Conservation (phyloP, 2,113 vertebrate species). For the Heloderma charlesbogerti region DNA sequence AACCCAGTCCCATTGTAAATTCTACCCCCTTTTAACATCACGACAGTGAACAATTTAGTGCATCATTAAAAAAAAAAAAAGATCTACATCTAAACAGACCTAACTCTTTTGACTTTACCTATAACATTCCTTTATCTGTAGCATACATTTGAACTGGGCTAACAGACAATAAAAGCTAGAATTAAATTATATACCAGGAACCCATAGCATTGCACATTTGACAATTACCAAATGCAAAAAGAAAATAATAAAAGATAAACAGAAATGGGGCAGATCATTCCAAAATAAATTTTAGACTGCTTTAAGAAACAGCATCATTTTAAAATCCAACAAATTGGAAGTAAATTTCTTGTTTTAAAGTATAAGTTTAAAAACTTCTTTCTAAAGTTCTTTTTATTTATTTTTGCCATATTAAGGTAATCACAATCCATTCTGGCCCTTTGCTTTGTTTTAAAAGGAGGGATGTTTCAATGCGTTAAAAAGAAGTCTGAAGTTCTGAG, state of each 20-base stretch:
- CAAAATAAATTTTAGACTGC: conserved; percentile 87
- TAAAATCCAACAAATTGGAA: conserved; percentile 77
- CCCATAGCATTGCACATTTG: conserved; percentile 87
- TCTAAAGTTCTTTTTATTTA: conserved; percentile 69
- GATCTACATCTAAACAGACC: conserved; percentile 84
- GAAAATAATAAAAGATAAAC: conserved; percentile 66
- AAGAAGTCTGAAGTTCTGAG: conserved; percentile 85
- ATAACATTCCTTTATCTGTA: conserved; percentile 87
- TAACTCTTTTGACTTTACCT: conserved; percentile 85
- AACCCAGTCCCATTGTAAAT: conserved; percentile 87
- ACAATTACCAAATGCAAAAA: conserved; percentile 88
- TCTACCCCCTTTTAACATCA: conserved; percentile 86
- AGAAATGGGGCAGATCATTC: conserved; percentile 76
- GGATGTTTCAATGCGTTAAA: conserved; percentile 88
- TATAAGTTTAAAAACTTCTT: conserved; percentile 58
- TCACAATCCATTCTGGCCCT: conserved; percentile 84
- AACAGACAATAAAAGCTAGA: conserved; percentile 90
- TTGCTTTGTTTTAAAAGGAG: conserved; percentile 57
- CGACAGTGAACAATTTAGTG: conserved; percentile 90
- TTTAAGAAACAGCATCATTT: conserved; percentile 87
- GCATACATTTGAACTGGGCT: conserved; percentile 86
- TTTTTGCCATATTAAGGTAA: conserved; percentile 77
- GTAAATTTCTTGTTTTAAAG: conserved; percentile 61
- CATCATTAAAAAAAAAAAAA: conserved; percentile 80
- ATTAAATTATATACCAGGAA: conserved; percentile 91